Conservation (phyloP, 1,140 invertebrate species). For the Cyclargus thomasi region DNA sequence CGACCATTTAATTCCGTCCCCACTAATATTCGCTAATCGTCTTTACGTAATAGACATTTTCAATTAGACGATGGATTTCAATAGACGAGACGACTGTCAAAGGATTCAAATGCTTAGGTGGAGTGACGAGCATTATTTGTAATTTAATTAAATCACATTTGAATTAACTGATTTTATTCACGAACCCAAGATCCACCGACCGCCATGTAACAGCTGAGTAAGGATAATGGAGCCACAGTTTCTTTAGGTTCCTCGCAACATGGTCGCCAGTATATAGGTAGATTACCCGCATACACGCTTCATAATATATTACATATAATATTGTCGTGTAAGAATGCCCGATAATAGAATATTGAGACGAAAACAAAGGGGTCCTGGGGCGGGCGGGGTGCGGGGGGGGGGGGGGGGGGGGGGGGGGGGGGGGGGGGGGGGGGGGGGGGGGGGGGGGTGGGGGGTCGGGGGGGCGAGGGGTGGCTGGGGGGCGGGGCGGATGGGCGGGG, state of each 20-base stretch:
- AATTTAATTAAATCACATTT: background rate
- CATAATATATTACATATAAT: background rate
- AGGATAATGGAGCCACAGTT: no score
- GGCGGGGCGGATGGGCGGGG: no score
- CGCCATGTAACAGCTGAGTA: background rate
- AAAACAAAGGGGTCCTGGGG: constrained; percentile 4
- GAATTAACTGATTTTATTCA: no score
- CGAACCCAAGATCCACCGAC: no score
- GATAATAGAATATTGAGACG: constrained; percentile 4
- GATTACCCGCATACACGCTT: background rate
- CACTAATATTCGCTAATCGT: constrained; percentile 7
- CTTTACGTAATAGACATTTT: constrained; percentile 4
- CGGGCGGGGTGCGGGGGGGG: background rate
- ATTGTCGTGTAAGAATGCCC: background rate
- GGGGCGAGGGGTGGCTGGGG: no score
- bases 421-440: background rate
- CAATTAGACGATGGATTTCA: constrained; percentile 8
- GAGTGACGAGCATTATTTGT: background rate
- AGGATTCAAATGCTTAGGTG: background rate
- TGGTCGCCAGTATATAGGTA: no score
- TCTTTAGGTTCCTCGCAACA: no score
- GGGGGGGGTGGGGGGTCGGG: no score
- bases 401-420: no score
- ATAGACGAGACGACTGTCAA: constrained; percentile 9
- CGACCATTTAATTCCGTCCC: constrained; percentile 20